Percentiles rank a stretch among this genome's conserved stretches.
phyloP scores from a whole-genome alignment of 2,888 invertebrate species.

The Andrena marginata region DNA sequence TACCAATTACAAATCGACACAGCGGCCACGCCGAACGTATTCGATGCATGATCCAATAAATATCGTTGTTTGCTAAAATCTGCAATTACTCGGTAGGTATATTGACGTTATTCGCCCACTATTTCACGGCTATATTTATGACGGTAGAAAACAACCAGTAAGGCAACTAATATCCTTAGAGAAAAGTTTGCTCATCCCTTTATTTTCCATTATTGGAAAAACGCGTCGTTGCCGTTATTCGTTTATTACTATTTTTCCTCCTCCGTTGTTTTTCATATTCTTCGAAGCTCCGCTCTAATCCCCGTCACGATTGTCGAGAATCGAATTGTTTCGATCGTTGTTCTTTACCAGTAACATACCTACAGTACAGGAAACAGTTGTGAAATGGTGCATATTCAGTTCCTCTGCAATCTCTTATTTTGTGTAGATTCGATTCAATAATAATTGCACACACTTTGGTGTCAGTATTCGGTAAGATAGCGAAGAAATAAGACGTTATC shows the following conservation, averaged over 20 bases:
- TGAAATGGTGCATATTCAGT: too few relatives aligned
- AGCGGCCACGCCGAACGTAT: background rate
- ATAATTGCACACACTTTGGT: too few relatives aligned
- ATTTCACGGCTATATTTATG: background rate
- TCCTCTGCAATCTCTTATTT: too few relatives aligned
- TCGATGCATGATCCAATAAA: background rate
- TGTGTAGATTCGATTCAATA: too few relatives aligned
- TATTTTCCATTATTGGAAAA: background rate
- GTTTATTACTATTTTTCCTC: background rate
- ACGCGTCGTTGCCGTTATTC: background rate
- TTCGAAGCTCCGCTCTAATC: slow-evolving; percentile 9
- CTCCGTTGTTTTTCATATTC: background rate
- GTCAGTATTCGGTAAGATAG: too few relatives aligned
- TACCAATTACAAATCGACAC: background rate
- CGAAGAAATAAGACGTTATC: too few relatives aligned
- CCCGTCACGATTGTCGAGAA: slow-evolving; percentile 18
- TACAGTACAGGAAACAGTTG: too few relatives aligned
- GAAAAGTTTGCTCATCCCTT: background rate
- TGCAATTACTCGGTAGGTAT: background rate
- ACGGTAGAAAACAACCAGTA: background rate
- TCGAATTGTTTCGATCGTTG: slow-evolving; percentile 4
- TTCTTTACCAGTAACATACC: slow-evolving; percentile 20
- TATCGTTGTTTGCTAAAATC: background rate
- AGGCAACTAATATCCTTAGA: background rate
- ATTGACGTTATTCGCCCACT: background rate